phyloP scores from a whole-genome alignment of 2,888 invertebrate genomes.

The Polydrusus pterygomalis region DNA sequence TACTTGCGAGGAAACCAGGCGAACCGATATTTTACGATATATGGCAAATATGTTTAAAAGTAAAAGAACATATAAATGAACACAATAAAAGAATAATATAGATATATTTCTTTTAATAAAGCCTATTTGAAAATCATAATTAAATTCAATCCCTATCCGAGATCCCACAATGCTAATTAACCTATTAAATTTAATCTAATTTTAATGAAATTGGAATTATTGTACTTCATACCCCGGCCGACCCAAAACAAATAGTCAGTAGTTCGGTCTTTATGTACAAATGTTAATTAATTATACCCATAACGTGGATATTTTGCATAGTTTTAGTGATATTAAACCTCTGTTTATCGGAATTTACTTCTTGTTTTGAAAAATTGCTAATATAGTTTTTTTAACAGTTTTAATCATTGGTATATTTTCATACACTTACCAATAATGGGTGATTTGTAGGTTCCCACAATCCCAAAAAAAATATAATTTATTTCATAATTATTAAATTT shows the following conservation, averaged over 20 bases:
- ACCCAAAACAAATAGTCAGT: conserved; percentile 37
- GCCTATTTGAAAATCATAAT: conserved; percentile 32
- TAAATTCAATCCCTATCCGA: conserved; percentile 6
- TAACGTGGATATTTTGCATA: conserved; percentile 26
- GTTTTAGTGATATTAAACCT: conserved; percentile 22
- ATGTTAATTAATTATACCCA: conserved; percentile 36
- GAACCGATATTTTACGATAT: too few relatives aligned
- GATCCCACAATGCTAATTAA: conserved; percentile 41
- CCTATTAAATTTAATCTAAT: conserved; percentile 43
- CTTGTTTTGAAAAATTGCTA: neutral
- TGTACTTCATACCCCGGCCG: conserved; percentile 24
- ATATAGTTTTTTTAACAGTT: too few relatives aligned
- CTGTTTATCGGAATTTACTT: conserved; percentile 6
- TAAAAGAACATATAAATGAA: too few relatives aligned
- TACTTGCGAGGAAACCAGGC: too few relatives aligned
- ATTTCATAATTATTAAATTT: too few relatives aligned
- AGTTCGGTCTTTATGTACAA: conserved; percentile 15
- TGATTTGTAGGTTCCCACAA: too few relatives aligned
- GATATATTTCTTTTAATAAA: neutral
- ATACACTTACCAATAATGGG: too few relatives aligned
- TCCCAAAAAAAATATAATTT: too few relatives aligned
- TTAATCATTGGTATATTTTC: too few relatives aligned
- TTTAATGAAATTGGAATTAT: conserved; percentile 27
- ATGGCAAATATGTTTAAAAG: too few relatives aligned
- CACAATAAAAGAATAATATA: too few relatives aligned